These are phyloP conservation scores for Edolisoma coerulescens DNA, from an alignment of 2,113 vertebrate genomes.

Conservation along the genomic window DNA sequence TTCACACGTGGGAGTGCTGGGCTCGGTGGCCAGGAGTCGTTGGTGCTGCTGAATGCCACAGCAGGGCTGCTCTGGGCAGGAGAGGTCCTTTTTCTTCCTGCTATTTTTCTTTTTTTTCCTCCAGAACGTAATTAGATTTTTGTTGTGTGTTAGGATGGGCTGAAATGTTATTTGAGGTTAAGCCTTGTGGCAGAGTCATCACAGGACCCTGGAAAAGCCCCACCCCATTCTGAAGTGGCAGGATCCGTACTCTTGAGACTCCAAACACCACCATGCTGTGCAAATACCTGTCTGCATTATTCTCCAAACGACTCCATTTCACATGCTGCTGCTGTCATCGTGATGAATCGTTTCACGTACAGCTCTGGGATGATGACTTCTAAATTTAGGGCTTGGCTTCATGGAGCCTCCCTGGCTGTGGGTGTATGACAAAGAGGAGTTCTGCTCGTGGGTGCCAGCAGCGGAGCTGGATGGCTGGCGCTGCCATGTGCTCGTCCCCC, in stretches of 20 bases:
- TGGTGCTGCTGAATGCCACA: rapidly evolving
- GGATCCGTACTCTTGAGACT: rapidly evolving
- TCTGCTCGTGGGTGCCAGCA: background rate
- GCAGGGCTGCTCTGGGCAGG: background rate
- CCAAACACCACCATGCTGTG: background rate
- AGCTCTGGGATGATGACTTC: background rate
- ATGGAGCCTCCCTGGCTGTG: background rate
- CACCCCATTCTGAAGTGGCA: background rate
- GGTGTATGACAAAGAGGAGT: background rate
- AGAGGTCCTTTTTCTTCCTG: background rate
- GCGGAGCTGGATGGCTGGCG: background rate
- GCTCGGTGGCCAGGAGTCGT: rapidly evolving
- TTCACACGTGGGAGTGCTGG: rapidly evolving
- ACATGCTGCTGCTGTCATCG: background rate
- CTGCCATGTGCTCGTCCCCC: background rate
- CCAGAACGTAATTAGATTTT: background rate
- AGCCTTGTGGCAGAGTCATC: background rate
- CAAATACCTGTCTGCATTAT: background rate
- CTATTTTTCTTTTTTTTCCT: background rate
- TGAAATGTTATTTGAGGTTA: background rate
- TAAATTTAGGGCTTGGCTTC: background rate
- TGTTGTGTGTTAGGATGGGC: background rate
- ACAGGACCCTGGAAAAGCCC: background rate
- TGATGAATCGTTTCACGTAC: background rate
- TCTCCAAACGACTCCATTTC: background rate